Conservation (phyloP, 1,140 invertebrate species). For the Leptinotarsa texana region DNA sequence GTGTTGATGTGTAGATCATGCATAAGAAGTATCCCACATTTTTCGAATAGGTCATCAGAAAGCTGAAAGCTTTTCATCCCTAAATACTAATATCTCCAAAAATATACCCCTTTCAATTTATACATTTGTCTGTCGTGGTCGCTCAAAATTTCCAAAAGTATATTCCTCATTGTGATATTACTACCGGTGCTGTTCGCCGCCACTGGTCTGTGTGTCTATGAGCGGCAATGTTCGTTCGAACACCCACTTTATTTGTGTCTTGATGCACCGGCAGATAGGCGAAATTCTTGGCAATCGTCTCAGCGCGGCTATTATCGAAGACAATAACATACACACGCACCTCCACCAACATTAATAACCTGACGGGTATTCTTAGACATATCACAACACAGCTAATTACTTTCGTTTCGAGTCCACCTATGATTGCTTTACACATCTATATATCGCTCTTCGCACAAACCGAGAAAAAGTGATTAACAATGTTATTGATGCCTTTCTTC, state of each 20-base stretch:
- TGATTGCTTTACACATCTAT: conserved; percentile 6
- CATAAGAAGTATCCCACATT: no score
- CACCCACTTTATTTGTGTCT: conserved; percentile 42
- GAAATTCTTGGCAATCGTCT: conserved; percentile 42
- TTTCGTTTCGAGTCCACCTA: conserved; percentile 9
- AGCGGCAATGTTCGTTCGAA: conserved; percentile 22
- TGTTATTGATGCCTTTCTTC: no score
- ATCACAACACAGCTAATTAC: conserved; percentile 37
- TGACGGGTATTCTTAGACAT: conserved; percentile 36
- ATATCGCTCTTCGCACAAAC: not conserved
- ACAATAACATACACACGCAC: conserved; percentile 43
- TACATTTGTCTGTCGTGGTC: no score
- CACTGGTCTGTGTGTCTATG: conserved; percentile 1
- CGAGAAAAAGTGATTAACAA: not conserved
- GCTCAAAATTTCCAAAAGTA: no score
- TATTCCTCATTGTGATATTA: no score
- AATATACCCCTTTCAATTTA: no score
- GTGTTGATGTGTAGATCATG: no score
- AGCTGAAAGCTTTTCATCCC: no score
- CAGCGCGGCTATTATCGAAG: conserved; percentile 40
- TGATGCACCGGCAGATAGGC: conserved; percentile 25
- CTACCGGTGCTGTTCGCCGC: not conserved
- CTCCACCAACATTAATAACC: conserved; percentile 41
- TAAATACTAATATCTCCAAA: no score
- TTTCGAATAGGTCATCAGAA: no score